Conservation (phyloP, 2,888 invertebrate genomes). For the Aelia acuminata region DNA sequence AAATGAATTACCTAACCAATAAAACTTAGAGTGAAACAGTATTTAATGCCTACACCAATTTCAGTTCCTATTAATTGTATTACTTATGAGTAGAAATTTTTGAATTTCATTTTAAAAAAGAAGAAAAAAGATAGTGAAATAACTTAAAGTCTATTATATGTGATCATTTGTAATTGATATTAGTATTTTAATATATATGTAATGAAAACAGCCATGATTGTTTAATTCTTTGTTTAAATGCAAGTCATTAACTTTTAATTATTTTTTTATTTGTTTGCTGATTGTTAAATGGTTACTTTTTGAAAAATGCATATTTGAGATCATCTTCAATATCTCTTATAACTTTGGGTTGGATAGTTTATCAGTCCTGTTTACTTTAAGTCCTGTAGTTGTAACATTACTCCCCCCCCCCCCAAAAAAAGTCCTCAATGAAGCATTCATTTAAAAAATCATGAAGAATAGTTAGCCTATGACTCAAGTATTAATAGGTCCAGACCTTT, state of each 20-base stretch:
- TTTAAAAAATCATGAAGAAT: neutral
- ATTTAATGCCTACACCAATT: neutral
- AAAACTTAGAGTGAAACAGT: neutral
- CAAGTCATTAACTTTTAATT: neutral
- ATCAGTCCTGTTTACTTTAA: neutral
- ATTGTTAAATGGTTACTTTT: neutral
- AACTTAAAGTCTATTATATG: neutral
- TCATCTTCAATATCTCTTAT: neutral
- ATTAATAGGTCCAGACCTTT: neutral
- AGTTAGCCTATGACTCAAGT: neutral
- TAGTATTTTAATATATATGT: neutral
- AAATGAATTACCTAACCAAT: neutral
- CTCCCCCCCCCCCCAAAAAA: neutral
- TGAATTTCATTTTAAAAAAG: neutral
- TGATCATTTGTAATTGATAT: neutral
- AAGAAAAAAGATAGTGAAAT: neutral
- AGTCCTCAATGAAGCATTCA: neutral
- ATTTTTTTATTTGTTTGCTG: neutral
- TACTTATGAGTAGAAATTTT: neutral
- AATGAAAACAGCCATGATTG: no score
- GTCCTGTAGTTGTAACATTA: neutral
- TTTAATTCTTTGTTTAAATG: neutral
- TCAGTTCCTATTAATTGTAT: slow-evolving; percentile 27
- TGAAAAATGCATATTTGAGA: neutral
- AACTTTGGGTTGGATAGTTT: neutral